These are phyloP conservation scores for Drosophila pseudoobscura DNA, from an alignment of 1,140 invertebrate genomes.

Conservation along the genomic window DNA sequence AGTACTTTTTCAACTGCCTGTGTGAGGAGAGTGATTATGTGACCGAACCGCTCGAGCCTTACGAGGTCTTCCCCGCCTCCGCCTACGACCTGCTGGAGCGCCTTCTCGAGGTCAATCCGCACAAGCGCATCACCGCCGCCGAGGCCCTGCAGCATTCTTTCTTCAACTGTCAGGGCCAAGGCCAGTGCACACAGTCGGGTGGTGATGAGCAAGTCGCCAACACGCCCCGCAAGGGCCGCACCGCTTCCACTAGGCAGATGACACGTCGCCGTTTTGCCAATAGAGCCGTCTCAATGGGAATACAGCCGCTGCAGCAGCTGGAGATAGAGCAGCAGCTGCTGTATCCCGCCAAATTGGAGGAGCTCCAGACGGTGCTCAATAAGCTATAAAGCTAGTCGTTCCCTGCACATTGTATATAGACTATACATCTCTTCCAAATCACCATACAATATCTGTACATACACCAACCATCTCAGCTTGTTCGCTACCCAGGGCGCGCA, in stretches of 20 bases:
- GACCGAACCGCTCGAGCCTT: constrained; percentile 68
- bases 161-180: constrained; percentile 37
- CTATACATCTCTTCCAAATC: constrained; percentile 13
- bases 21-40: constrained; percentile 64
- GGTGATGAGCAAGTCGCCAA: neutral
- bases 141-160: constrained; percentile 99
- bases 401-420: constrained; percentile 35
- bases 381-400: constrained; percentile 68
- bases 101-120: constrained; percentile 99
- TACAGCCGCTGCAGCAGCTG: constrained; percentile 8
- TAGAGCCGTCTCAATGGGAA: too few species aligned
- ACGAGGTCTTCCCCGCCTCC: constrained; percentile 73
- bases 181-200: neutral
- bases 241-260: constrained; percentile 12
- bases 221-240: constrained; percentile 13
- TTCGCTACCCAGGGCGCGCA: constrained; percentile 18
- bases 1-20: constrained; percentile 78
- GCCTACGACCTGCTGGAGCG: constrained; percentile 99
- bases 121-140: constrained; percentile 97
- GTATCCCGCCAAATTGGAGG: constrained; percentile 7
- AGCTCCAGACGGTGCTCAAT: constrained; percentile 32
- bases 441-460: constrained; percentile 29
- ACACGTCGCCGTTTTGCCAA: constrained; percentile 23
- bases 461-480: constrained; percentile 9
- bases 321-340: constrained; percentile 13